Base-by-base conservation (phyloP, 2,113 vertebrate species). In the Bothrops jararaca region DNA sequence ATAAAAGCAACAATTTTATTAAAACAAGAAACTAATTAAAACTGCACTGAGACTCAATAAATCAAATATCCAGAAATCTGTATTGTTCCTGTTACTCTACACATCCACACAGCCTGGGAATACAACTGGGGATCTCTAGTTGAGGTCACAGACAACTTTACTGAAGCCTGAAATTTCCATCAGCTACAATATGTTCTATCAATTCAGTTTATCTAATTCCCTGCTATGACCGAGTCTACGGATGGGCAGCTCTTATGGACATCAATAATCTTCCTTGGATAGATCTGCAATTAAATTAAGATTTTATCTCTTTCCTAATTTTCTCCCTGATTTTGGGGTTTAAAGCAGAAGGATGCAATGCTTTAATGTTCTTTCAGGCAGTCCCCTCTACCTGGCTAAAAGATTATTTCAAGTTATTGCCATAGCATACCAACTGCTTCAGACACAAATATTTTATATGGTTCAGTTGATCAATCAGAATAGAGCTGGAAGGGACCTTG, bases 401-500 rank as follows among this genome's bases (percentile, higher is more conserved):
- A 60, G 87, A 29, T 92, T 86, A 53, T 69, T 85, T 89, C 54
- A 89, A 50, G n/a, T 58, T 91, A 74, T 29, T 39, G 42, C 9
- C 86, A 52, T 45, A 90, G n/a, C 48, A 85, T 4, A 34, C 54
- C 53, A 54, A 56, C 53, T 60, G 26, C 69, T 58, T 69, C 88
- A 94, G 93, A 94, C 57, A 69, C 23, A 94, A 34, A 53, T 89
- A 64, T 91, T 95, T 88, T 90, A 92, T 93, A 95, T 92, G 86
- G 50, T 52, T 64, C 60, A 64, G 13, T n/a, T 29, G n/a, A n/a
- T 29, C 24, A 60, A 64, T 11, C 58, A 60, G 48, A 64, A 64
- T 64, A 64, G 29, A 64, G 26, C 26, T 13, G 4, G 11, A n/a
- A 12, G 26, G 29, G 12, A 64, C n/a, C 29, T 64, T 64, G 60